These are phyloP conservation scores for Olivierus martensii DNA, from an alignment of 1,140 invertebrate species.

Conservation along the genomic window DNA sequence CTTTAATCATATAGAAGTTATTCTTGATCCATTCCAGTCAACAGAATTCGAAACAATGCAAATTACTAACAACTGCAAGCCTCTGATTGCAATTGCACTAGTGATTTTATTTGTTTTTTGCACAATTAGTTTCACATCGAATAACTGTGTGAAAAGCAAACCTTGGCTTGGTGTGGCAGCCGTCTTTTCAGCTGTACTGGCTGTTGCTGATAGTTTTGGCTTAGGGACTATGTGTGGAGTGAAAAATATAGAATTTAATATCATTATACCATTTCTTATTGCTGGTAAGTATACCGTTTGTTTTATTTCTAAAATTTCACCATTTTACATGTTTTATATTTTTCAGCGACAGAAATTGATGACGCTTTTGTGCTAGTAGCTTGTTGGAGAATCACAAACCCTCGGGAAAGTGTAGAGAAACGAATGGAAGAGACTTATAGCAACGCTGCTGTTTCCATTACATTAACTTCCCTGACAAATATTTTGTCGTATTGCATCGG, in stretches of 20 bases:
- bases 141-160: conserved; percentile 72
- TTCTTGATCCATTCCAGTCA: conserved; percentile 68
- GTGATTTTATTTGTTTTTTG: conserved; percentile 50
- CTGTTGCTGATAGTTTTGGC: conserved; percentile 76
- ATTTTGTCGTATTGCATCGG: conserved; percentile 93
- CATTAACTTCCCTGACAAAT: conserved; percentile 92
- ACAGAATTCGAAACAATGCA: conserved; percentile 72
- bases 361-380: conserved; percentile 94
- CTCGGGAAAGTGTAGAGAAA: conserved; percentile 60
- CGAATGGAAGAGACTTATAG: conserved; percentile 75
- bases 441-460: conserved; percentile 93
- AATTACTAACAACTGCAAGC: conserved; percentile 73
- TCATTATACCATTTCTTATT: conserved; percentile 85
- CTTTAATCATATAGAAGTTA: conserved; percentile 64
- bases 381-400: conserved; percentile 71
- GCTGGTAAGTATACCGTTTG: conserved; percentile 74
- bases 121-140: conserved; percentile 52
- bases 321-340: too few species aligned
- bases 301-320: too few species aligned
- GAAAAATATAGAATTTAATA: conserved; percentile 87
- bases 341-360: conserved; percentile 82
- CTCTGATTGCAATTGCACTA: conserved; percentile 74
- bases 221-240: conserved; percentile 74
- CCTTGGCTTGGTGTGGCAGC: conserved; percentile 77
- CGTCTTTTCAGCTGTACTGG: conserved; percentile 75